phyloP scores from a whole-genome alignment of 2,797 vertebrate genomes.

The Takifugu rubripes region DNA sequence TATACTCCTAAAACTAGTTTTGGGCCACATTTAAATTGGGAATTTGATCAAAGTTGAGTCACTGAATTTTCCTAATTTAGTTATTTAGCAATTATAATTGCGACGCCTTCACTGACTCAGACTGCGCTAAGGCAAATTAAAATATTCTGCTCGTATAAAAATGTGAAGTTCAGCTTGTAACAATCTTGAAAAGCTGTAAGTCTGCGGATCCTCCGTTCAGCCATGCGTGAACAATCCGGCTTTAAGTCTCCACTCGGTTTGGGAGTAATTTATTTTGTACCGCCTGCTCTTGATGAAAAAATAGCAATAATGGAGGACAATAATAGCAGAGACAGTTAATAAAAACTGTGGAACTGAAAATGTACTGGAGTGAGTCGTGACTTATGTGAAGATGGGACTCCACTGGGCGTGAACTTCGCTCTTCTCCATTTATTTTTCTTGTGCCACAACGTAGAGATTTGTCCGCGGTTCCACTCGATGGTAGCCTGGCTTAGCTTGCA shows the following conservation, averaged over 20 bases:
- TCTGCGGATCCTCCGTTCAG: conserved; percentile 27
- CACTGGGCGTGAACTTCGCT: background rate
- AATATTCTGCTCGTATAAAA: conserved; percentile 1
- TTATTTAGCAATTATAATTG: too few relatives aligned
- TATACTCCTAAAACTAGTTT: too few relatives aligned
- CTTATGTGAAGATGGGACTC: background rate
- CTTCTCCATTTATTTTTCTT: too few relatives aligned
- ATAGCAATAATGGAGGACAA: conserved; percentile 36
- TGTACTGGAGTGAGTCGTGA: conserved; percentile 7
- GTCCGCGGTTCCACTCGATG: background rate
- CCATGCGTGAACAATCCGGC: conserved; percentile 63
- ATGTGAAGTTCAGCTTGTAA: conserved; percentile 26
- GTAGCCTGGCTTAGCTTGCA: conserved; percentile 2
- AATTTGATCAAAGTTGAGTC: too few relatives aligned
- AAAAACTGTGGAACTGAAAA: conserved; percentile 20
- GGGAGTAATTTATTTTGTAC: conserved; percentile 55
- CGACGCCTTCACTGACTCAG: too few relatives aligned
- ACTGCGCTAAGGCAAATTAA: too few relatives aligned
- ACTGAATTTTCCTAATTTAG: too few relatives aligned
- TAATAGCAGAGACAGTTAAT: conserved; percentile 35
- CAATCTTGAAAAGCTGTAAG: conserved; percentile 20
- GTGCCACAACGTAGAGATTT: background rate
- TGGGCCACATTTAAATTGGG: too few relatives aligned
- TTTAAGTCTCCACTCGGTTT: conserved; percentile 40
- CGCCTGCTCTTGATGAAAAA: conserved; percentile 54